These are phyloP conservation scores for Brachyopa scutellaris DNA, from an alignment of 2,888 invertebrate genomes.

Conservation along the genomic window DNA sequence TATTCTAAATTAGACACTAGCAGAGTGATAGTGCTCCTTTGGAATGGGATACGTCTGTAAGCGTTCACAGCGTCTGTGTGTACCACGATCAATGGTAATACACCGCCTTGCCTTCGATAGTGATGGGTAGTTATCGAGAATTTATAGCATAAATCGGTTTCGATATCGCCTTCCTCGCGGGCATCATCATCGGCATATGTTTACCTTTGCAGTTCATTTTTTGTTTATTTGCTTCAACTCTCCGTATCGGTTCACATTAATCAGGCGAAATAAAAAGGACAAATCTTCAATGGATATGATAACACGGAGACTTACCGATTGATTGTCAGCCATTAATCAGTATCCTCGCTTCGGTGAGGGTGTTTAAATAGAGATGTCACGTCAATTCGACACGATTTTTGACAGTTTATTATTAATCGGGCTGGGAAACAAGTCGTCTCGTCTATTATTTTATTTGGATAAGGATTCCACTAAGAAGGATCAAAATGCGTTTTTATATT, in stretches of 20 bases:
- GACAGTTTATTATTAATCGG: slow-evolving; percentile 35
- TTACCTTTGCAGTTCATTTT: too few relatives aligned
- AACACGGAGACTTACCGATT: too few relatives aligned
- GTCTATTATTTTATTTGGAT: slow-evolving; percentile 41
- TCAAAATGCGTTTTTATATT: background rate
- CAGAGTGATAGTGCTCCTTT: too few relatives aligned
- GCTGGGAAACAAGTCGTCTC: slow-evolving; percentile 29
- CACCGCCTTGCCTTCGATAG: background rate
- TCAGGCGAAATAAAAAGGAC: too few relatives aligned
- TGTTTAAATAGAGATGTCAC: slow-evolving; percentile 44
- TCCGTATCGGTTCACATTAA: too few relatives aligned
- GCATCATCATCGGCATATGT: background rate
- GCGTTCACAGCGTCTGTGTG: too few relatives aligned
- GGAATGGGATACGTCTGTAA: too few relatives aligned
- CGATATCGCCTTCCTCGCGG: background rate
- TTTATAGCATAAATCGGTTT: background rate
- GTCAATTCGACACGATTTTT: slow-evolving; percentile 50
- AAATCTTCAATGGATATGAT: too few relatives aligned
- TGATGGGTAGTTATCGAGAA: background rate
- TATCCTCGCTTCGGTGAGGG: slow-evolving; percentile 21
- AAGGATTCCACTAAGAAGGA: slow-evolving; percentile 19
- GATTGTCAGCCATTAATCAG: slow-evolving; percentile 9
- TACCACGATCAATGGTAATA: background rate
- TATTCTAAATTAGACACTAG: background rate
- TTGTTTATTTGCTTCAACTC: too few relatives aligned